Evolutionary conservation across 2,113 vertebrate species (phyloP).

Genomic region (Barbus barbus): DNA sequence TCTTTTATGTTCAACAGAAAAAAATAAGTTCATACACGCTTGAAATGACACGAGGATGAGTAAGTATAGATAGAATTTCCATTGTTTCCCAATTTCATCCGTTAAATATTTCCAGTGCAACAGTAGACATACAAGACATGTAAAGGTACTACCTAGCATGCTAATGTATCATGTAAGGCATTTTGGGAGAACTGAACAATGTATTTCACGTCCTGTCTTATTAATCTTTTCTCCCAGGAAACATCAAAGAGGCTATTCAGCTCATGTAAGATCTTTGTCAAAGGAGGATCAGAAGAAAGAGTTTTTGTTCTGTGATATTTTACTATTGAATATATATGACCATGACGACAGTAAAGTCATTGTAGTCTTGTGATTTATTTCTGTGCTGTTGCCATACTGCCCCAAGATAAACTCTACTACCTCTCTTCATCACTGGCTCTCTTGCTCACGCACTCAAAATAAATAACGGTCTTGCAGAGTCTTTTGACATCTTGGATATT

Average conservation of each 20-base stretch:
- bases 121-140: background rate
- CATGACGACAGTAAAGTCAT: slow-evolving; percentile 49
- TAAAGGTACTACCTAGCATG: background rate
- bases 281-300: background rate
- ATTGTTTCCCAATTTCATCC: background rate
- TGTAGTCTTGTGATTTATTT: slow-evolving; percentile 38
- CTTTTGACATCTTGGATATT: slow-evolving; percentile 65
- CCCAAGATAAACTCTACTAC: background rate
- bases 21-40: background rate
- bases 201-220: slow-evolving; percentile 53
- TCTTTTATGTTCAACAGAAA: background rate
- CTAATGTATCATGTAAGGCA: slow-evolving; percentile 1
- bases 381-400: background rate
- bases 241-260: slow-evolving; percentile 62
- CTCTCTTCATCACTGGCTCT: slow-evolving; percentile 6
- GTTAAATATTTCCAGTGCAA: background rate
- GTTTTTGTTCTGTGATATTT: slow-evolving; percentile 38
- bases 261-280: slow-evolving; percentile 53
- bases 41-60: background rate
- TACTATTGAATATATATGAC: slow-evolving; percentile 9
- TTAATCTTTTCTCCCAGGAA: slow-evolving; percentile 58
- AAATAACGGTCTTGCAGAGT: slow-evolving; percentile 32
- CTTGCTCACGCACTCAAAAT: background rate
- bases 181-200: slow-evolving; percentile 47
- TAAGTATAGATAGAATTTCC: background rate